These are phyloP conservation scores for Megalonaias nervosa DNA, from an alignment of 1,140 invertebrate species.

Conservation along the genomic window DNA sequence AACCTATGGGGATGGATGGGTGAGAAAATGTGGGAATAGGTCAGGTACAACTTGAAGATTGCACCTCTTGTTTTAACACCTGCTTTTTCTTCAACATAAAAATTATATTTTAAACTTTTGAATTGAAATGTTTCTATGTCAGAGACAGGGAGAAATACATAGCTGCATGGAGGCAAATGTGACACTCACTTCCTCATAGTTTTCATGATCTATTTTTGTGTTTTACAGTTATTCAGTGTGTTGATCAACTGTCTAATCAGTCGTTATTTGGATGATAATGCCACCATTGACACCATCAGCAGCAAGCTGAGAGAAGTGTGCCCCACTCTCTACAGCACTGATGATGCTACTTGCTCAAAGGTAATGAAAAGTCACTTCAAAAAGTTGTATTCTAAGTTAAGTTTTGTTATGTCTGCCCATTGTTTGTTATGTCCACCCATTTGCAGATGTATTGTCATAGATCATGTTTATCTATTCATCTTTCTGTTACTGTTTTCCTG, in stretches of 20 bases:
- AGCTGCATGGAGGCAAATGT: too few relatives aligned
- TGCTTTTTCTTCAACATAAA: too few relatives aligned
- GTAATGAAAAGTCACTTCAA: constrained; percentile 70
- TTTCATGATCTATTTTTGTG: background rate
- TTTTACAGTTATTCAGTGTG: constrained; percentile 64
- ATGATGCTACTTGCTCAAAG: constrained; percentile 96
- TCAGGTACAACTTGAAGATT: too few relatives aligned
- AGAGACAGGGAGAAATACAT: too few relatives aligned
- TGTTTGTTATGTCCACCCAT: background rate
- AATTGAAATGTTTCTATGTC: too few relatives aligned
- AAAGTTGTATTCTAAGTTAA: background rate
- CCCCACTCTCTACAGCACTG: constrained; percentile 92
- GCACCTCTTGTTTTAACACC: too few relatives aligned
- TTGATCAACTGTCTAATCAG: constrained; percentile 72
- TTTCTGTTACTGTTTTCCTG: too few relatives aligned
- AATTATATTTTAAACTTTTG: too few relatives aligned
- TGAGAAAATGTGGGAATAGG: too few relatives aligned
- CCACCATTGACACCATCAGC: constrained; percentile 93
- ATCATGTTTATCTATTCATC: too few relatives aligned
- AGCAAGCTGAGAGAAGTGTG: constrained; percentile 90
- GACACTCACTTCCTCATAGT: too few relatives aligned
- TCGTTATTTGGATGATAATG: constrained; percentile 93
- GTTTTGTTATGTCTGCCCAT: background rate
- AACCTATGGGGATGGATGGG: too few relatives aligned
- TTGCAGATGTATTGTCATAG: background rate